Conservation (phyloP, 2,888 invertebrate species). For the Dexiosoma caninum region DNA sequence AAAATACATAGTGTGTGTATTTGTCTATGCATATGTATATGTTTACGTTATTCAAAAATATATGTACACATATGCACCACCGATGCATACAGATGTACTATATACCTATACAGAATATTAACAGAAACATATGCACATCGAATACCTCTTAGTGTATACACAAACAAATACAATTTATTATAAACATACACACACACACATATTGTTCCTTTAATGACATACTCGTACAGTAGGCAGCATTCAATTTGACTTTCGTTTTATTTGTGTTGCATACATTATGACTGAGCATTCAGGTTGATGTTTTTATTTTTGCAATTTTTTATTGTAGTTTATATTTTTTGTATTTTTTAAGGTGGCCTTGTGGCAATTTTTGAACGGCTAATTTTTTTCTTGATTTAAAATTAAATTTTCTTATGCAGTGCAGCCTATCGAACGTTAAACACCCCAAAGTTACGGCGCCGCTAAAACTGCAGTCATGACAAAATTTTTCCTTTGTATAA, state of each 20-base stretch:
- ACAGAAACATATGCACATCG: not conserved
- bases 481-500: too few relatives aligned
- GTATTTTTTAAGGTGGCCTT: constrained; percentile 8
- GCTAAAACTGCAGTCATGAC: too few relatives aligned
- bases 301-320: constrained; percentile 22
- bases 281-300: constrained; percentile 26
- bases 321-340: constrained; percentile 2
- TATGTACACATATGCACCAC: too few relatives aligned
- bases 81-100: not conserved
- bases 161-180: not conserved
- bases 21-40: constrained; percentile 31
- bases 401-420: too few relatives aligned
- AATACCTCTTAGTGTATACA: too few relatives aligned
- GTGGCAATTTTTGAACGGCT: constrained; percentile 12
- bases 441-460: too few relatives aligned
- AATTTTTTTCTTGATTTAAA: too few relatives aligned
- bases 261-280: constrained; percentile 27
- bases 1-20: not conserved
- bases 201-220: constrained; percentile 45
- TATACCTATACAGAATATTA: not conserved
- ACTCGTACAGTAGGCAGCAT: constrained; percentile 18
- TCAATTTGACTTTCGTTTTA: constrained; percentile 43
- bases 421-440: too few relatives aligned
- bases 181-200: constrained; percentile 17
- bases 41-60: constrained; percentile 71